Evolutionary conservation across 2,113 vertebrate genomes (phyloP).

Genomic region (pig (Sus scrofa)): DNA sequence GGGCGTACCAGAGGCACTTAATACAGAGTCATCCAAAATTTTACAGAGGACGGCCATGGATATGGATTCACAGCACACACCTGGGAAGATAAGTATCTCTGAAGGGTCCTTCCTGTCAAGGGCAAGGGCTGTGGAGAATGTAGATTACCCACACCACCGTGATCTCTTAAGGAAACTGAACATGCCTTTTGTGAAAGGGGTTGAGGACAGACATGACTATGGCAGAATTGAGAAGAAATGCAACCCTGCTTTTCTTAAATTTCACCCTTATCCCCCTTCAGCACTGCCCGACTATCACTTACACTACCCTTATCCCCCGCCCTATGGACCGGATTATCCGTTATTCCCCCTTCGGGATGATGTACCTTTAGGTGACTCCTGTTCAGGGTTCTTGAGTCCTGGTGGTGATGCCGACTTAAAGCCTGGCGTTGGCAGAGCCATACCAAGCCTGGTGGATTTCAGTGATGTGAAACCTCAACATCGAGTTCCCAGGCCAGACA

Average conservation of each 20-base stretch:
- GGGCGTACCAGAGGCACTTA: not conserved
- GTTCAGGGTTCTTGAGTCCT: slow-evolving; percentile 85
- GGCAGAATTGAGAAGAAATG: slow-evolving; percentile 81
- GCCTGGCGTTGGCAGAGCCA: slow-evolving; percentile 69
- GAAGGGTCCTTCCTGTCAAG: not conserved
- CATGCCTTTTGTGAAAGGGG: slow-evolving; percentile 73
- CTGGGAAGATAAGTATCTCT: slow-evolving; percentile 62
- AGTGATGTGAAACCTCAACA: slow-evolving; percentile 72
- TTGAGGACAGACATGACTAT: slow-evolving; percentile 73
- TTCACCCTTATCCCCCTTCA: slow-evolving; percentile 67
- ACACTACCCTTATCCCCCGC: slow-evolving; percentile 69
- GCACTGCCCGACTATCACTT: slow-evolving; percentile 45
- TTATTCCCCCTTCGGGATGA: slow-evolving; percentile 84
- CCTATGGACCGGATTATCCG: not conserved
- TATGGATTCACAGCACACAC: slow-evolving; percentile 4
- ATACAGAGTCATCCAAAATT: not conserved
- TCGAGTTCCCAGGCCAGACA: not conserved
- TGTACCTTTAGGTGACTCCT: slow-evolving; percentile 82
- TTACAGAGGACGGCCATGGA: not conserved
- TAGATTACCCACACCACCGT: not conserved
- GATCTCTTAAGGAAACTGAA: slow-evolving; percentile 71
- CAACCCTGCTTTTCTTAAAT: slow-evolving; percentile 79
- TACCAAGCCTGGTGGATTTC: slow-evolving; percentile 79
- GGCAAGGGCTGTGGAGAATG: slow-evolving; percentile 26
- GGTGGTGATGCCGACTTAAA: slow-evolving; percentile 83